These are phyloP conservation scores for Megathymus violae DNA, from an alignment of 1,140 invertebrate genomes.

Conservation along the genomic window DNA sequence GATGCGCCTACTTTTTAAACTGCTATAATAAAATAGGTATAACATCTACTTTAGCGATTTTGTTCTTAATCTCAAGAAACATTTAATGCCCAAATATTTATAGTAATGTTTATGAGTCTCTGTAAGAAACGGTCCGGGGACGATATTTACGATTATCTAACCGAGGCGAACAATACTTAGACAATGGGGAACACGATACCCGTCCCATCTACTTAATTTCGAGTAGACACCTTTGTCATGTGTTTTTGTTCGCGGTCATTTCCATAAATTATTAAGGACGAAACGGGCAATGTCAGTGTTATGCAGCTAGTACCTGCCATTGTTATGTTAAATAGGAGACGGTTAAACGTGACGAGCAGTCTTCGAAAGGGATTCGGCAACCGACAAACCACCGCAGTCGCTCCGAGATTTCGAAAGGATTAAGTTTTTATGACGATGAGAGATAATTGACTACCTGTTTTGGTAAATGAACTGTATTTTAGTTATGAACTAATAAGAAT, in stretches of 20 bases:
- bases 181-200: slow-evolving; percentile 73
- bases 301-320: slow-evolving; percentile 73
- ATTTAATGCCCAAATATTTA: slow-evolving; percentile 46
- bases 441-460: slow-evolving; percentile 24
- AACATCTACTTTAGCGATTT: neutral
- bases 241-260: slow-evolving; percentile 79
- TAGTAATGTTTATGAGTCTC: slow-evolving; percentile 38
- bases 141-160: slow-evolving; percentile 69
- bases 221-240: slow-evolving; percentile 80
- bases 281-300: slow-evolving; percentile 52
- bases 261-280: slow-evolving; percentile 80
- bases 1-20: too few relatives aligned
- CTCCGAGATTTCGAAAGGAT: slow-evolving; percentile 17
- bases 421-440: slow-evolving; percentile 21
- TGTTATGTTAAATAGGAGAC: slow-evolving; percentile 74
- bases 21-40: too few relatives aligned
- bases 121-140: slow-evolving; percentile 48
- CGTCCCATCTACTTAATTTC: slow-evolving; percentile 80
- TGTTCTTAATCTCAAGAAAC: slow-evolving; percentile 23
- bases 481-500: too few relatives aligned
- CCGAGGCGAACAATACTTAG: slow-evolving; percentile 55
- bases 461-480: too few relatives aligned
- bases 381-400: slow-evolving; percentile 33
- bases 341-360: slow-evolving; percentile 65
- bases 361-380: slow-evolving; percentile 59